Conservation (phyloP, 2,888 invertebrate species). For the Panopea generosa region DNA sequence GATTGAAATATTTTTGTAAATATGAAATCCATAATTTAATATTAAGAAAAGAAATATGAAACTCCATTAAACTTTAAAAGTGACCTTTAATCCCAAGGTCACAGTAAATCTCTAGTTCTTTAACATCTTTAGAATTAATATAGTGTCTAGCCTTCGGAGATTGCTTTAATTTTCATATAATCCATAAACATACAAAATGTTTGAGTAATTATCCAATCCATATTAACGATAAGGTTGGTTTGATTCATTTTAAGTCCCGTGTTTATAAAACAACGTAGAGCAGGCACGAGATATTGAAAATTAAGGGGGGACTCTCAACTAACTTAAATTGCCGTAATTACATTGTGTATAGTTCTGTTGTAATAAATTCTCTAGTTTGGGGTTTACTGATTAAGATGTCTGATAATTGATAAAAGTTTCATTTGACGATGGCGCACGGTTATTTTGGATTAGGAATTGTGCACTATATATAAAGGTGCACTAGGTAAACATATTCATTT, state of each 20-base stretch:
- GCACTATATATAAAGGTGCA: no score
- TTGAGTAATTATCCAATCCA: slow-evolving; percentile 41
- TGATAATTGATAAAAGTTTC: slow-evolving; percentile 15
- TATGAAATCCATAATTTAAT: no score
- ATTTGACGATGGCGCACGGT: no score
- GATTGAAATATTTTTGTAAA: no score
- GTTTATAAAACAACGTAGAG: slow-evolving; percentile 54
- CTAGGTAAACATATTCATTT: no score
- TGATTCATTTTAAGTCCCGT: slow-evolving; percentile 52
- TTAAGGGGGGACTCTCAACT: slow-evolving; percentile 39
- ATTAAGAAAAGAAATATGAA: no score
- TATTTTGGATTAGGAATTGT: no score
- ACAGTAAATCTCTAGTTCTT: slow-evolving; percentile 21
- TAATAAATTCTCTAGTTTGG: slow-evolving; percentile 60
- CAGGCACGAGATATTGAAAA: slow-evolving; percentile 52
- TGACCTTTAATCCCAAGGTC: background rate
- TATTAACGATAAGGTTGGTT: slow-evolving; percentile 27
- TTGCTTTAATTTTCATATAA: slow-evolving; percentile 37
- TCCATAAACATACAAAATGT: slow-evolving; percentile 43
- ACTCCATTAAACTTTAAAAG: background rate
- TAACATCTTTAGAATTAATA: slow-evolving; percentile 8
- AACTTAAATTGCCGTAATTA: slow-evolving; percentile 59
- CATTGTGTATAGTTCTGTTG: slow-evolving; percentile 49
- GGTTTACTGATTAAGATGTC: slow-evolving; percentile 36
- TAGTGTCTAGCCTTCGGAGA: slow-evolving; percentile 20